Conservation (phyloP, 2,888 invertebrate species). For the Meghimatium bilineatum region DNA sequence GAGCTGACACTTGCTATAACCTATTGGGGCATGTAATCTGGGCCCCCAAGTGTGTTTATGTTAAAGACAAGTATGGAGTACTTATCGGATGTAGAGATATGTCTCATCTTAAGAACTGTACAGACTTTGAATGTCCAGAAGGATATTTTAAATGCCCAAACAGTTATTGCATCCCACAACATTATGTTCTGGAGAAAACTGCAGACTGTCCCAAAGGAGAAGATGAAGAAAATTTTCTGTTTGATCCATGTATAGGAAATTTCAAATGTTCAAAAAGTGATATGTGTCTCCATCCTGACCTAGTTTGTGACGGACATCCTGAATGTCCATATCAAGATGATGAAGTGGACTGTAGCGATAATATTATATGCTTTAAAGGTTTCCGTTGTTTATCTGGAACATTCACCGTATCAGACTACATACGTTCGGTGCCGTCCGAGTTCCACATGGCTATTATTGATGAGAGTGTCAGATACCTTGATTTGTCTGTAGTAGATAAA, state of each 20-base stretch:
- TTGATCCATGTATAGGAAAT: background rate
- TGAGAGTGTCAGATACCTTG: background rate
- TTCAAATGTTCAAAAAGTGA: background rate
- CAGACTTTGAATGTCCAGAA: background rate
- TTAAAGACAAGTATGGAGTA: background rate
- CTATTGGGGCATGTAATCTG: background rate
- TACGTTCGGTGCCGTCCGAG: no score
- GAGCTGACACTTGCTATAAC: background rate
- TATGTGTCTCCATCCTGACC: background rate
- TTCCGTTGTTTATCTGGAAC: background rate
- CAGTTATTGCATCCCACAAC: background rate
- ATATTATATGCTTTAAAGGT: background rate
- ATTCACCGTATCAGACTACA: background rate
- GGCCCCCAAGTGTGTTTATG: constrained; percentile 2
- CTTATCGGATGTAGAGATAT: background rate
- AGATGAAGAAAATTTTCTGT: background rate
- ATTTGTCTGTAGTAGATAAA: background rate
- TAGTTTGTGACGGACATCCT: background rate
- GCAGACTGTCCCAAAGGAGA: background rate
- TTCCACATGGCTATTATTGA: background rate
- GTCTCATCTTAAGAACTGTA: background rate
- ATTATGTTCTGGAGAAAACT: background rate
- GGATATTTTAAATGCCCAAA: background rate
- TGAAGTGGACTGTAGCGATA: background rate
- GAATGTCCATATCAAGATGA: background rate